A percentile compares a stretch with the other conserved stretches of the same genome.
These are phyloP conservation scores for Salpingus planirostris DNA, from an alignment of 2,888 invertebrate genomes.

Conservation along the genomic window DNA sequence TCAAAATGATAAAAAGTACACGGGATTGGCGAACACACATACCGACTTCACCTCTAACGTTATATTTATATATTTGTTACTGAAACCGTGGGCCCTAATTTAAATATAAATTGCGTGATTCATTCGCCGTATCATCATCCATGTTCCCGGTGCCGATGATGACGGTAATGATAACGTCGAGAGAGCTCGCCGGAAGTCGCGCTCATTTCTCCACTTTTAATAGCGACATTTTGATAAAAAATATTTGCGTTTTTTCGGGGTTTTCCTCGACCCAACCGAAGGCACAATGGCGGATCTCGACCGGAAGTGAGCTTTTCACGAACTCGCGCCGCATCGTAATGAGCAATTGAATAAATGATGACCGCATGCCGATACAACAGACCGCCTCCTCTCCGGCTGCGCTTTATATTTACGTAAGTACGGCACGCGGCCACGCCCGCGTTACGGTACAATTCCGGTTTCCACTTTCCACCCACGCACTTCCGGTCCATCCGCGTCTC, in stretches of 20 bases:
- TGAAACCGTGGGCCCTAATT: conserved; percentile 1
- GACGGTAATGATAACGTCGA: no score
- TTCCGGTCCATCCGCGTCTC: conserved; percentile 16
- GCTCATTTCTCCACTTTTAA: no score
- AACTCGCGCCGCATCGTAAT: conserved; percentile 2
- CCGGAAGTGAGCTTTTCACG: not conserved
- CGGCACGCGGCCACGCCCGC: conserved; percentile 12
- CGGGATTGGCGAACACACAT: no score
- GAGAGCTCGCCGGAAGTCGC: no score
- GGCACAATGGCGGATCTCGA: no score
- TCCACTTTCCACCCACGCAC: conserved; percentile 23
- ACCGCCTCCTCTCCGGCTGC: conserved; percentile 8
- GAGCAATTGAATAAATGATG: conserved; percentile 10
- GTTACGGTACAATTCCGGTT: conserved; percentile 23
- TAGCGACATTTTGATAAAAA: no score
- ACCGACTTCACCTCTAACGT: not conserved
- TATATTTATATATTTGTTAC: not conserved
- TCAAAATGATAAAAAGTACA: no score
- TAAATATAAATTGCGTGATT: conserved; percentile 7
- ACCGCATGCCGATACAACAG: conserved; percentile 3
- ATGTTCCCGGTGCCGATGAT: not conserved
- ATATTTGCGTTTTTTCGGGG: no score
- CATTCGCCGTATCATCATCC: conserved; percentile 4
- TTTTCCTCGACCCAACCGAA: no score
- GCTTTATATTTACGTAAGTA: conserved; percentile 7